These are phyloP conservation scores for Hartigia nigra DNA, from an alignment of 2,888 invertebrate genomes.

Conservation along the genomic window DNA sequence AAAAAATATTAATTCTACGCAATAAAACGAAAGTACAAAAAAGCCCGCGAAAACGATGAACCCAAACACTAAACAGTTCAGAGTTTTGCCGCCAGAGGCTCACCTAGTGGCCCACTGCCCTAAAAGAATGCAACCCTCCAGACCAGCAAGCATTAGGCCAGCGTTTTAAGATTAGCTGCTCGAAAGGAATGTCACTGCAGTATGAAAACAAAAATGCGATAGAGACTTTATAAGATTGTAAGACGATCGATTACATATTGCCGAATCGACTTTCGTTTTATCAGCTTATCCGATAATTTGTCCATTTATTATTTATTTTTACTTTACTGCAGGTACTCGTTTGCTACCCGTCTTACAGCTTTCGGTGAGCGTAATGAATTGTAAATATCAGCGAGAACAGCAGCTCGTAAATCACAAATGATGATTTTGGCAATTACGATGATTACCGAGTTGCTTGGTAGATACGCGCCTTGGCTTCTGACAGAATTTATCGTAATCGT, in stretches of 20 bases:
- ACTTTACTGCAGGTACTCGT: not conserved
- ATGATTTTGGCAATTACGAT: conserved; percentile 28
- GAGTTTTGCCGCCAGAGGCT: conserved; percentile 14
- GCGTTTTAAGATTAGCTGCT: not conserved
- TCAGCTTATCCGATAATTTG: not conserved
- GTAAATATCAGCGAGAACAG: conserved; percentile 33
- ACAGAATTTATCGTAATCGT: not conserved
- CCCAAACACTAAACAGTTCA: not conserved
- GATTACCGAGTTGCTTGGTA: conserved; percentile 55
- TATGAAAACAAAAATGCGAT: not conserved
- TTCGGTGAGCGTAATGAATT: too few species aligned
- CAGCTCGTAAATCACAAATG: conserved; percentile 63
- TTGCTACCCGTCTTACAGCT: too few species aligned
- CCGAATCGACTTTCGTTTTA: not conserved
- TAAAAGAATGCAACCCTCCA: conserved; percentile 12
- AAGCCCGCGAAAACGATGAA: not conserved
- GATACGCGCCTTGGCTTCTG: conserved; percentile 61
- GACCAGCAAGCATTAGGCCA: not conserved
- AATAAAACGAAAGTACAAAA: too few species aligned
- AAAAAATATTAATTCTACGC: too few species aligned
- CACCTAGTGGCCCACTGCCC: conserved; percentile 12
- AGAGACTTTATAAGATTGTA: not conserved
- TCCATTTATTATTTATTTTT: not conserved
- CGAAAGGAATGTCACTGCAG: not conserved
- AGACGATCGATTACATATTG: not conserved